Evolutionary conservation across 2,888 invertebrate genomes (phyloP).

Genomic region (Gisinianus flammeolus): DNA sequence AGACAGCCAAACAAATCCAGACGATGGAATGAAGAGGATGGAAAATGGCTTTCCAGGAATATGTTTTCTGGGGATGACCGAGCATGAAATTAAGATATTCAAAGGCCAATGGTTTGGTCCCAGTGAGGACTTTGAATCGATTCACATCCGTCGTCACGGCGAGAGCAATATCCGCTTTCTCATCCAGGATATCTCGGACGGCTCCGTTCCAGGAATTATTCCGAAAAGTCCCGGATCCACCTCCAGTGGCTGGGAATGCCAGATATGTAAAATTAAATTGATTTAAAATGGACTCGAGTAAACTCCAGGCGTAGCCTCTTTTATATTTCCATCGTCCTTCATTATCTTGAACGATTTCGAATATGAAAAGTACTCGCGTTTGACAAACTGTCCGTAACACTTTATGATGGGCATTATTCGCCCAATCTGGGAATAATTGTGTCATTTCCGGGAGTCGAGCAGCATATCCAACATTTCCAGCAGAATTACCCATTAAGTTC

Average conservation of each 20-base stretch:
- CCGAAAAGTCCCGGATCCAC: conserved; percentile 29
- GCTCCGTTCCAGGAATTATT: conserved; percentile 35
- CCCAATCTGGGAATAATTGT: conserved; percentile 27
- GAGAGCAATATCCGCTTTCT: conserved; percentile 28
- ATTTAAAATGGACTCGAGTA: not conserved
- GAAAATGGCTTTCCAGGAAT: conserved; percentile 16
- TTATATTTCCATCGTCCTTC: conserved; percentile 7
- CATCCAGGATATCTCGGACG: conserved; percentile 33
- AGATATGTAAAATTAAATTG: conserved; percentile 36
- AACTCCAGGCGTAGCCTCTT: conserved; percentile 25
- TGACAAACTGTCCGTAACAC: conserved; percentile 19
- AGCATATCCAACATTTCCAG: too few relatives aligned
- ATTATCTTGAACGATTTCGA: not conserved
- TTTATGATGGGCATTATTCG: not conserved
- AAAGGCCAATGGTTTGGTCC: conserved; percentile 24
- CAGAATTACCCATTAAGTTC: not conserved
- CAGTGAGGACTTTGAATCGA: conserved; percentile 25
- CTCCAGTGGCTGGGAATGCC: conserved; percentile 21
- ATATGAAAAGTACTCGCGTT: conserved; percentile 24
- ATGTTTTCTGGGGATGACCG: not conserved
- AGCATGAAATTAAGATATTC: conserved; percentile 34
- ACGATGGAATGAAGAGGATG: not conserved
- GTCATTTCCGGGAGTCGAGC: too few relatives aligned
- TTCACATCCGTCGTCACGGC: conserved; percentile 22
- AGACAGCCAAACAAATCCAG: not conserved